A percentile compares a stretch with the other conserved stretches of the same genome.
Evolutionary conservation across 2,888 invertebrate species (phyloP).

Genomic region (Xylota sylvarum): DNA sequence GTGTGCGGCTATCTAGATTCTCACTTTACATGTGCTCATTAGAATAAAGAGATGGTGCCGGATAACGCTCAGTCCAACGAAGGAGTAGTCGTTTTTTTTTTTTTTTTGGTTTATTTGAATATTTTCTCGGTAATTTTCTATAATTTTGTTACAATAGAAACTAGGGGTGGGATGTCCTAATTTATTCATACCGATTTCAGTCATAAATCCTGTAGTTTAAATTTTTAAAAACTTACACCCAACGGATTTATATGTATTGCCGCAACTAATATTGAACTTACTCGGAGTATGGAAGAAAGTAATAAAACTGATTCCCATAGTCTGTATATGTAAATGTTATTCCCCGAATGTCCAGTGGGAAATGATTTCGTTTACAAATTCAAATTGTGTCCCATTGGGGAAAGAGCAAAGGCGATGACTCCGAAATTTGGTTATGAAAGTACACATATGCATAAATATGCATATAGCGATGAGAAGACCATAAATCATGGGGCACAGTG

Average conservation of each 20-base stretch:
- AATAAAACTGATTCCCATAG: constrained; percentile 50
- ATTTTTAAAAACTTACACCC: constrained; percentile 15
- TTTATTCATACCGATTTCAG: constrained; percentile 48
- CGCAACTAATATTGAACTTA: too few species aligned
- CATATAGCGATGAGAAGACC: constrained; percentile 28
- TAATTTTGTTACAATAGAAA: constrained; percentile 35
- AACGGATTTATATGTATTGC: constrained; percentile 30
- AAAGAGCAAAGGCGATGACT: constrained; percentile 39
- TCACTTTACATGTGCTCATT: constrained; percentile 52
- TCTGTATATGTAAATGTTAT: constrained; percentile 47
- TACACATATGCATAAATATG: constrained; percentile 36
- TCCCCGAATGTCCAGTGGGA: constrained; percentile 52
- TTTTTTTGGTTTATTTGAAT: constrained; percentile 47
- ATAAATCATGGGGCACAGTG: constrained; percentile 60
- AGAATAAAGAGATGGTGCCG: constrained; percentile 56
- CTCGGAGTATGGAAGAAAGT: constrained; percentile 2
- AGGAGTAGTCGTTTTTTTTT: constrained; percentile 20
- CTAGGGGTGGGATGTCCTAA: constrained; percentile 50
- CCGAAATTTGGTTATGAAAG: constrained; percentile 23
- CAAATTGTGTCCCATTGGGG: constrained; percentile 41
- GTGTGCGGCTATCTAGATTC: constrained; percentile 60
- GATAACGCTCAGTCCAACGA: constrained; percentile 46
- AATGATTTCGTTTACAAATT: constrained; percentile 62
- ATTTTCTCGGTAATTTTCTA: constrained; percentile 48
- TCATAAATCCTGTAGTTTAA: constrained; percentile 20